Evolutionary conservation across 2,888 invertebrate genomes (phyloP), one percentile per base, ranked within the genome.

Genomic region (Drosophila helvetica): DNA sequence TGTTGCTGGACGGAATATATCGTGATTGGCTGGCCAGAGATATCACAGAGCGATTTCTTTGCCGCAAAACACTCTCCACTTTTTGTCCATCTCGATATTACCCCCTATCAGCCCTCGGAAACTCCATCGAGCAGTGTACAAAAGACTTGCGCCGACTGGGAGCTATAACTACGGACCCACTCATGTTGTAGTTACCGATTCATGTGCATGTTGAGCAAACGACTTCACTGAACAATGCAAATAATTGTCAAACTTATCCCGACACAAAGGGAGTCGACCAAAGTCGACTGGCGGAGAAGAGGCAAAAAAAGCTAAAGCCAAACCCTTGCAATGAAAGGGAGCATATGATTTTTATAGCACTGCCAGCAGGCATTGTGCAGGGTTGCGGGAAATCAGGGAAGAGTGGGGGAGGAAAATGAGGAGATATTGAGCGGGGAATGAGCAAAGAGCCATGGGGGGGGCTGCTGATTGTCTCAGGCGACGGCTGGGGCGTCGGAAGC

Each of bases 101-200:
- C 53, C 65, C 17, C 43, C 15, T 10, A 5, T 22, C 15, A 38
- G 38, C 22, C 17, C 2, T 50, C 46, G 12, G n/a, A 42, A 42
- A 48, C 68, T 30, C 52, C 58, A 53, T 60, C 54, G 69, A 56
- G 43, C 25, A 51, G 45, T 22, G 53, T 45, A 79, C 80, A 73
- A 78, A 65, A 30, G 51, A 54, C 38, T 22, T 12, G 30, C 70
- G 59, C 62, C 72, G 61, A 63, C 50, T 52, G 52, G 55, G 56
- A 47, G 70, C 62, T 70, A 75, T 70, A 75, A 67, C 70, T 70
- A 70, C 62, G 48, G 67, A 83, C 78, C 74, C 79, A 80, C 81
- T 84, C 73, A 73, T 86, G 74, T 74, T 84, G 87, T 87, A 87
- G 82, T 87, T 84, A 87, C 82, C 76, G 78, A 88, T 88, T 86